Evolutionary conservation across 2,797 vertebrate species (phyloP).

Genomic region (Rhincodon typus): DNA sequence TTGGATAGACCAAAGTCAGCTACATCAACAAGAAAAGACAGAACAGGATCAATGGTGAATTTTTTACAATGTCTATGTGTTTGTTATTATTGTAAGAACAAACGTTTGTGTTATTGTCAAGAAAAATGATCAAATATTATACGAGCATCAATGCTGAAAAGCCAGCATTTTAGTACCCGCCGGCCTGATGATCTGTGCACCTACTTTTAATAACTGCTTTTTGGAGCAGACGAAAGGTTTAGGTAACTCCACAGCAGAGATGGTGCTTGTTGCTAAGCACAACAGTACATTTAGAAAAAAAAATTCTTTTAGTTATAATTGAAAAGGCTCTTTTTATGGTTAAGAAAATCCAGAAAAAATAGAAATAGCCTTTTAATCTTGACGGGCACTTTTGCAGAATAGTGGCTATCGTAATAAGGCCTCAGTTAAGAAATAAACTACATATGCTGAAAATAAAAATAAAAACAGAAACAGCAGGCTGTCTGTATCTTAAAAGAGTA

Average conservation of each 20-base stretch:
- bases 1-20: conserved; percentile 84
- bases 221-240: background rate
- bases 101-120: background rate
- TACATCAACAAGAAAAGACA: conserved; percentile 45
- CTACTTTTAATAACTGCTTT: background rate
- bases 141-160: background rate
- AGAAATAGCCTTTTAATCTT: background rate
- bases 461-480: background rate
- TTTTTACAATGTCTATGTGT: background rate
- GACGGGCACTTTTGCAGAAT: background rate
- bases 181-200: background rate
- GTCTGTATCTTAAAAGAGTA: background rate
- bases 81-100: background rate
- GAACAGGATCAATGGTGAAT: background rate
- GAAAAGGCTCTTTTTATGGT: background rate
- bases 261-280: background rate
- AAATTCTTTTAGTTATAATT: background rate
- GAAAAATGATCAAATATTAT: background rate
- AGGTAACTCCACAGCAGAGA: background rate
- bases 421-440: background rate
- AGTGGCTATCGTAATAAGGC: background rate
- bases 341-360: background rate
- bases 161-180: background rate
- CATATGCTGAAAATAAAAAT: background rate
- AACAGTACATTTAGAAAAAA: background rate